Evolutionary conservation across 2,797 vertebrate genomes (phyloP).

Genomic region (Dallia pectoralis): DNA sequence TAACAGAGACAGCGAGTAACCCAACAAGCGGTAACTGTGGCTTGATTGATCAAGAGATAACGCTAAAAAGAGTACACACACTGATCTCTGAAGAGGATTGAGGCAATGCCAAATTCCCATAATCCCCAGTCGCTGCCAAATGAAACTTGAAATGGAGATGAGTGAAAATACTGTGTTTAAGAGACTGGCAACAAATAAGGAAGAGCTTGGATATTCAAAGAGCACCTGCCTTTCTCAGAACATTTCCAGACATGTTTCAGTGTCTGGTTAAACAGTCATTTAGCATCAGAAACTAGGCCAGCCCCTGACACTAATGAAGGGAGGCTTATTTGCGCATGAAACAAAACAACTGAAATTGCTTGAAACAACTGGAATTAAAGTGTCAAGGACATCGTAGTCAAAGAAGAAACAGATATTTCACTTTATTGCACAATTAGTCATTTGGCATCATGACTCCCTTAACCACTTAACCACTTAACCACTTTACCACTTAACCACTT

Average conservation of each 20-base stretch:
- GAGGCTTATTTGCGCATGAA: slow-evolving; percentile 50
- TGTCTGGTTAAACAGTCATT: slow-evolving; percentile 64
- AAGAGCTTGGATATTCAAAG: slow-evolving; percentile 46
- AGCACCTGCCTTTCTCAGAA: slow-evolving; percentile 62
- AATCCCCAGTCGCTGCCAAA: background rate
- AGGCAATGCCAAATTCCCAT: slow-evolving; percentile 19
- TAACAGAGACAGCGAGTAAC: slow-evolving; percentile 57
- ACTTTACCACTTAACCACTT: too few species aligned
- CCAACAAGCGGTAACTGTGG: slow-evolving; percentile 17
- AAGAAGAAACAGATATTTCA: slow-evolving; percentile 40
- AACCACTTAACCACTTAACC: too few species aligned
- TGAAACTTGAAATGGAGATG: slow-evolving; percentile 43
- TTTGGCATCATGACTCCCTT: background rate
- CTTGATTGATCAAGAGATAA: slow-evolving; percentile 39
- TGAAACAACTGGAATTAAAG: slow-evolving; percentile 51
- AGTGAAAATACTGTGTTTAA: slow-evolving; percentile 50
- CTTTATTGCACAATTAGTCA: background rate
- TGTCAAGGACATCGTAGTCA: slow-evolving; percentile 27
- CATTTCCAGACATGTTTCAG: slow-evolving; percentile 66
- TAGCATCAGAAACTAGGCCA: slow-evolving; percentile 55
- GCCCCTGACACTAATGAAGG: slow-evolving; percentile 55
- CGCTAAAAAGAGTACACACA: slow-evolving; percentile 18
- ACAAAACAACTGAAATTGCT: slow-evolving; percentile 55
- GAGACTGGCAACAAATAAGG: slow-evolving; percentile 51
- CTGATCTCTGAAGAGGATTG: slow-evolving; percentile 4